A percentile compares a stretch with the other conserved stretches of the same genome.
phyloP scores from a whole-genome alignment of 2,113 vertebrate species.

The Erinaceus europaeus region DNA sequence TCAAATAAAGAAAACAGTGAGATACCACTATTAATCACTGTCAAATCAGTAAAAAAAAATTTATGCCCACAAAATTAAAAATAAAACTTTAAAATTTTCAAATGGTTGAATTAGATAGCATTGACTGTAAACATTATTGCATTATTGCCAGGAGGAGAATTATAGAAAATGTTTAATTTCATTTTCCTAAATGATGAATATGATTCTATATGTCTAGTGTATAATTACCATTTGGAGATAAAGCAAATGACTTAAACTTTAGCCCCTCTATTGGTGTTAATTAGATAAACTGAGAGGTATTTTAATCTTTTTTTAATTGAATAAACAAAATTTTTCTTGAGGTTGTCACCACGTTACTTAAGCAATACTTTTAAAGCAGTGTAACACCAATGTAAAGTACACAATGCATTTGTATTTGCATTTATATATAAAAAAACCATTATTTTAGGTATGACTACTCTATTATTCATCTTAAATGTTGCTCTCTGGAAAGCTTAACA shows the following conservation, averaged over 20 bases:
- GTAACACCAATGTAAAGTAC: slow-evolving; percentile 8
- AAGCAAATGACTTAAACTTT: neutral
- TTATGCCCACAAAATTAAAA: no score
- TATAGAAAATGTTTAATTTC: neutral
- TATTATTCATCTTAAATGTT: neutral
- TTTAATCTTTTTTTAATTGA: neutral
- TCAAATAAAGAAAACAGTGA: no score
- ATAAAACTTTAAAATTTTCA: no score
- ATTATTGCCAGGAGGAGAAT: no score
- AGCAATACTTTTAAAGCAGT: slow-evolving; percentile 7
- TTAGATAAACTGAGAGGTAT: neutral
- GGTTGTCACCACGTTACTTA: no score
- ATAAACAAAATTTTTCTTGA: neutral
- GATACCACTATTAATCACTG: no score
- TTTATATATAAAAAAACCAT: slow-evolving; percentile 5
- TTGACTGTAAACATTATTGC: neutral
- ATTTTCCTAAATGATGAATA: neutral
- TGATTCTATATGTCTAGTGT: neutral
- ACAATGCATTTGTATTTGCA: neutral
- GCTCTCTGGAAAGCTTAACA: neutral
- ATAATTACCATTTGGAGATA: neutral
- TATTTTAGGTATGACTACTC: neutral
- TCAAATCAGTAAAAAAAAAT: no score
- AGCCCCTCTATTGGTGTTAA: neutral
- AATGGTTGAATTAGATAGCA: slow-evolving; percentile 3